A percentile compares a stretch with the other conserved stretches of the same genome.
Conservation (phyloP, 2,888 invertebrate species). For the Idaea dimidiata region DNA sequence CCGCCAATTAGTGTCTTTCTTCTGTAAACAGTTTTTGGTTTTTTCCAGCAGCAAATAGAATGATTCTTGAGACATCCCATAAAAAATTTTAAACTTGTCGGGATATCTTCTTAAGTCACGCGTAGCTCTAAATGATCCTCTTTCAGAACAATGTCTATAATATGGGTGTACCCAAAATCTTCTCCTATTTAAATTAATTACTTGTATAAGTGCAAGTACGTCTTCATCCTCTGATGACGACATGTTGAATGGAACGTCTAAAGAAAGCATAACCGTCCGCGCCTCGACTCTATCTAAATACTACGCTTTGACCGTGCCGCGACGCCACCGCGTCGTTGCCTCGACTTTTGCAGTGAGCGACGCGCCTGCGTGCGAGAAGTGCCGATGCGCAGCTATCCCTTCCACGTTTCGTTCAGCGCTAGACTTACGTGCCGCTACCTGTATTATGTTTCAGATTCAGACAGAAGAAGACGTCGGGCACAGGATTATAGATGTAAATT, state of each 20-base stretch:
- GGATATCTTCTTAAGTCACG: slow-evolving; percentile 11
- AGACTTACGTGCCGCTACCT: too few relatives aligned
- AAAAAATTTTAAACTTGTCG: slow-evolving; percentile 8
- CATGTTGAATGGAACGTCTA: slow-evolving; percentile 3
- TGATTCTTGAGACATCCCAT: slow-evolving; percentile 7
- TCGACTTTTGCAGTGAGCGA: too few relatives aligned
- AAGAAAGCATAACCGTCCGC: slow-evolving; percentile 16
- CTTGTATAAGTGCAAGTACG: slow-evolving; percentile 8
- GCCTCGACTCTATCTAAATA: slow-evolving; percentile 8
- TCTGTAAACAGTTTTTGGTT: slow-evolving; percentile 7
- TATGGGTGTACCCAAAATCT: slow-evolving; percentile 6
- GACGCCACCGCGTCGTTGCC: neutral
- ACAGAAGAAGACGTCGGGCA: too few relatives aligned
- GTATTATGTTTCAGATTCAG: too few relatives aligned
- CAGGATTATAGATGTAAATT: too few relatives aligned
- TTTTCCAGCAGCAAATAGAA: slow-evolving; percentile 8
- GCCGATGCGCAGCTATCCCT: too few relatives aligned
- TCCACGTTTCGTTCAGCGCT: too few relatives aligned
- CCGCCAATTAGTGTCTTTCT: slow-evolving; percentile 7
- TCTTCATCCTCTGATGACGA: slow-evolving; percentile 9
- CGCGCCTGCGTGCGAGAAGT: too few relatives aligned
- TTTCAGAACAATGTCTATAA: slow-evolving; percentile 8
- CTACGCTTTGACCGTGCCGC: neutral
- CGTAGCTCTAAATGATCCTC: slow-evolving; percentile 9
- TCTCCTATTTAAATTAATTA: slow-evolving; percentile 7